phyloP scores from a whole-genome alignment of 2,113 vertebrate genomes.

The Romanogobio albipinnatus region DNA sequence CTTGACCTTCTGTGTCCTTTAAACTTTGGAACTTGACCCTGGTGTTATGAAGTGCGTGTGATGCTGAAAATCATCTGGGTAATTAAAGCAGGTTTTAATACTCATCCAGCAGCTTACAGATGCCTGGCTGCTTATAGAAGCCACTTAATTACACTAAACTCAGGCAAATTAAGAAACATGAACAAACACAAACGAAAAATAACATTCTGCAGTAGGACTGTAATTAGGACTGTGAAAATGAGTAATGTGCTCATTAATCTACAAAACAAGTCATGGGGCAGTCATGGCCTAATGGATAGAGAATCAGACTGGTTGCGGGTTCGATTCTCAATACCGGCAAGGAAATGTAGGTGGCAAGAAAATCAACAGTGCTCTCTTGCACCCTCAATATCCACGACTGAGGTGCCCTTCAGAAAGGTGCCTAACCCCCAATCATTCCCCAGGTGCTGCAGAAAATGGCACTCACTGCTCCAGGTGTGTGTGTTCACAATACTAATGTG shows the following conservation, averaged over 20 bases:
- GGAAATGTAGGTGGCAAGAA: too few relatives aligned
- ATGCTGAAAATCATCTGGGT: background rate
- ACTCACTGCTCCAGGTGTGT: too few relatives aligned
- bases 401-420: too few relatives aligned
- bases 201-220: slow-evolving; percentile 25
- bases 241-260: slow-evolving; percentile 49
- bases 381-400: too few relatives aligned
- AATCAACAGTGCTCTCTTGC: too few relatives aligned
- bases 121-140: background rate
- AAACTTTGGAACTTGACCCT: background rate
- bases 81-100: slow-evolving; percentile 16
- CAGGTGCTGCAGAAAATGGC: too few relatives aligned
- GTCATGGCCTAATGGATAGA: too few relatives aligned
- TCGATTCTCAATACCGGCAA: too few relatives aligned
- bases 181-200: slow-evolving; percentile 38
- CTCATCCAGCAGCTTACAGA: background rate
- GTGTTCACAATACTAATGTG: too few relatives aligned
- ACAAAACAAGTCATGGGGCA: slow-evolving; percentile 1
- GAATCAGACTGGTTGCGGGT: too few relatives aligned
- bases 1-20: background rate
- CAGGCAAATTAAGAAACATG: slow-evolving; percentile 2
- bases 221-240: slow-evolving; percentile 47
- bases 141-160: slow-evolving; percentile 16
- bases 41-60: background rate
- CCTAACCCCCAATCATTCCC: too few relatives aligned